Base-by-base conservation (phyloP, 2,797 vertebrate genomes). In the Pogoniulus pusillus region DNA sequence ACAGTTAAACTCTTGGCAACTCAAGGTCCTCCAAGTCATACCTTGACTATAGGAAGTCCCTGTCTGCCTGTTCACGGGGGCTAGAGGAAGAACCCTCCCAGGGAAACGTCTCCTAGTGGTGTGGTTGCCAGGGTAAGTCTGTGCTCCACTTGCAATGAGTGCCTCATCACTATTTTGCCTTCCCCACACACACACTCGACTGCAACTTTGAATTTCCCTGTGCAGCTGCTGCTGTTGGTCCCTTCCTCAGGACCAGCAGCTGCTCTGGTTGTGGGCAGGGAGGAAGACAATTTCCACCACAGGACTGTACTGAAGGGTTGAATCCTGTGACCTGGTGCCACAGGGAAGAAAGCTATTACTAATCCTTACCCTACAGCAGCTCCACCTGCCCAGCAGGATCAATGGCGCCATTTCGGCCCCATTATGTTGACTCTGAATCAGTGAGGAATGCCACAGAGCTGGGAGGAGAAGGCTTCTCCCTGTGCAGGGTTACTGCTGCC, bases 381-480 rank as follows among this genome's bases (percentile, higher is more conserved):
- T 91, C 86, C 29, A 20, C 95, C 94, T 94, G 94, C 86, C 88
- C 94, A 83, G 77, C 91, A 88, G 91, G 93, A 94, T 93, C 84
- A 62, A 90, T 77, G 94, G 94, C 87, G 74, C 94, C 95, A 94
- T 89, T 92, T 92, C 74, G 3, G 86, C 77, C 85, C 87, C 71
- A 94, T 95, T 91, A 89, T 93, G 90, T 93, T 89, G 85, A 94
- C 92, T 93, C 72, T 87, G 85, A 93, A 94, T 93, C 86, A 94
- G 84, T 5, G 5, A 91, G 83, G 70, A 94, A 83, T 39, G 58
- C 90, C 89, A 51, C 64, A 63, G 82, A 87, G 54, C 73, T 78
- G 66, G 76, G 85, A 94, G 89, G 71, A 92, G 74, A 95, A 59
- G 86, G 59, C 90, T 86, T 93, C 81, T 90, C 89, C 94, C 91